Percentiles rank a stretch among this genome's conserved stretches.
Evolutionary conservation across 2,888 invertebrate species (phyloP).

Genomic region (Hydroisotoma schaefferi): DNA sequence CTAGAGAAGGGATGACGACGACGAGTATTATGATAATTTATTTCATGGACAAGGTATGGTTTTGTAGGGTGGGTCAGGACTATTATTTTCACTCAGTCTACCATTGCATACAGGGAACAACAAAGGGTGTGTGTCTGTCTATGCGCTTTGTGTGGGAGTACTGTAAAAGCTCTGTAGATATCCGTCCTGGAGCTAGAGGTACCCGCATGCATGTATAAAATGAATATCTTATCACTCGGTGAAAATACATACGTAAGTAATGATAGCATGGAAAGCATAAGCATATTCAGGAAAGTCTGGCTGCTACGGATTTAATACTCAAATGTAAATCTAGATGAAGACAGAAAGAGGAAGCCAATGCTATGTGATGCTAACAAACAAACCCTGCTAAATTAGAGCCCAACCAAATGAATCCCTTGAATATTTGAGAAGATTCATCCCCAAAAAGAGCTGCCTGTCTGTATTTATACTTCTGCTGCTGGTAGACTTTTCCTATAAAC

Average conservation of each 20-base stretch:
- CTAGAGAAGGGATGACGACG: neutral
- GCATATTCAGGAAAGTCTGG: too few species aligned
- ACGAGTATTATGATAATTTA: slow-evolving; percentile 4
- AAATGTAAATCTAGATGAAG: slow-evolving; percentile 3
- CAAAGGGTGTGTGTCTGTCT: slow-evolving; percentile 1
- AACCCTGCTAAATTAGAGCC: neutral
- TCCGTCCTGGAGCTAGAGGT: too few species aligned
- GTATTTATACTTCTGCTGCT: too few species aligned
- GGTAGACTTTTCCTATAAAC: neutral
- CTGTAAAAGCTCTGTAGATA: slow-evolving; percentile 3
- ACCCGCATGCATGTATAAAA: too few species aligned
- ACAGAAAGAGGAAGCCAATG: neutral
- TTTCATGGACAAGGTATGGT: slow-evolving; percentile 30
- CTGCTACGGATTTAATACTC: too few species aligned
- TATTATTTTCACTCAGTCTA: slow-evolving; percentile 30
- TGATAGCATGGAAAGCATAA: too few species aligned
- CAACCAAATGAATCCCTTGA: slow-evolving; percentile 13
- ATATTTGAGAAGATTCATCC: slow-evolving; percentile 36
- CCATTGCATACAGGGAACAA: neutral
- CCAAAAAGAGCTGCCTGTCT: slow-evolving; percentile 26
- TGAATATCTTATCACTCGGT: too few species aligned
- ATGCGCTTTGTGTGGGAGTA: slow-evolving; percentile 26
- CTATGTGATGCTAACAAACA: neutral
- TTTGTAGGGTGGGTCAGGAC: slow-evolving; percentile 38
- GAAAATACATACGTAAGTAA: too few species aligned